A percentile compares a stretch with the other conserved stretches of the same genome.
Conservation (phyloP, 2,113 vertebrate genomes). For the Hyperopisus bebe region DNA sequence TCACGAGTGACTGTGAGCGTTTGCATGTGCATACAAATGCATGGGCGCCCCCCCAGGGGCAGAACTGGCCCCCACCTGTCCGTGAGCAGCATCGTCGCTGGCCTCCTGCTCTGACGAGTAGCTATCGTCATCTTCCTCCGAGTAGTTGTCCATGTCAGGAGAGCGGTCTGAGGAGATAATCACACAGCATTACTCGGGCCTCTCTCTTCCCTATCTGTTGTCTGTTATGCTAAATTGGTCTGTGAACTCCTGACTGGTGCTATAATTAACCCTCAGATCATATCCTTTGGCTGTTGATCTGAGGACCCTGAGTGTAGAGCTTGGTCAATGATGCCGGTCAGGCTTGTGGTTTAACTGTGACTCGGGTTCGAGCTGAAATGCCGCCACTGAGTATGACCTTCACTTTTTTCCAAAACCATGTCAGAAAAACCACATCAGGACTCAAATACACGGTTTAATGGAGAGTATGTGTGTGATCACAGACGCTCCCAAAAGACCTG, state of each 20-base stretch:
- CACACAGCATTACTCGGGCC: neutral
- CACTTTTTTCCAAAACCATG: neutral
- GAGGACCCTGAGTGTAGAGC: neutral
- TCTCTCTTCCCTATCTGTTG: neutral
- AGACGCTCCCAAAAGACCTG: neutral
- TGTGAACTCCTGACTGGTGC: neutral
- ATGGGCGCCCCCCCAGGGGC: neutral
- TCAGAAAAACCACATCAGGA: neutral
- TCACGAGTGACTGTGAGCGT: neutral
- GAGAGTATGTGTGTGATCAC: neutral
- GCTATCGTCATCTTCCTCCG: constrained; percentile 70
- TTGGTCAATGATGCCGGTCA: neutral
- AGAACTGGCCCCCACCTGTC: constrained; percentile 45
- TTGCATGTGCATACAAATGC: neutral
- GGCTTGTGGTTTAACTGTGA: neutral
- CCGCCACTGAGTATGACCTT: too few species aligned
- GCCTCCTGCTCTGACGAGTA: constrained; percentile 69
- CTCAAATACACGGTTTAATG: neutral
- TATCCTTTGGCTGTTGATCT: neutral
- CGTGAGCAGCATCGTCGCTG: constrained; percentile 63
- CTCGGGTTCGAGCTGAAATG: neutral
- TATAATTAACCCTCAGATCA: neutral
- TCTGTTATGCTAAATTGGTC: neutral
- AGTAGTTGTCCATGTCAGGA: constrained; percentile 70
- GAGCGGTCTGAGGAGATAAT: constrained; percentile 55